These are phyloP conservation scores for Bombus confusus DNA, from an alignment of 1,140 invertebrate species.

Conservation along the genomic window DNA sequence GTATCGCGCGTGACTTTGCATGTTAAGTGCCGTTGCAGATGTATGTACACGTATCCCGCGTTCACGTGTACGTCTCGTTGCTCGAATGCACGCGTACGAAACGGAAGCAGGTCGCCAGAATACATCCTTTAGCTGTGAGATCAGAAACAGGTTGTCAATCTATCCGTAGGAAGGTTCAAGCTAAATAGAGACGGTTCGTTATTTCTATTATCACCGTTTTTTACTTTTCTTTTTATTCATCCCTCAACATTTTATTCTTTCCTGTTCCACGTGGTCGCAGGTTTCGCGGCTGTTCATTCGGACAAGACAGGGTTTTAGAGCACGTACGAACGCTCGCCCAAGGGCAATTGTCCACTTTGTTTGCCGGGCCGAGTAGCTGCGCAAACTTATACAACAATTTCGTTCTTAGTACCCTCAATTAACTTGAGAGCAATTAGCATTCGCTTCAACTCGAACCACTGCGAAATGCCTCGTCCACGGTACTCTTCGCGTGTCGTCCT, in stretches of 20 bases:
- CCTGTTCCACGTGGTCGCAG: background rate
- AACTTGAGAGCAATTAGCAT: constrained; percentile 37
- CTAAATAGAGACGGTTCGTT: too few species aligned
- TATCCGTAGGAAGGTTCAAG: background rate
- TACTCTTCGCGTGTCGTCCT: background rate
- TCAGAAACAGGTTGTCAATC: background rate
- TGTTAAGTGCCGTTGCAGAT: constrained; percentile 54
- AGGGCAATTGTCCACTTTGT: constrained; percentile 34
- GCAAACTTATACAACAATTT: constrained; percentile 43
- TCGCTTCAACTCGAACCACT: constrained; percentile 10
- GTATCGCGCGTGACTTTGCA: constrained; percentile 69
- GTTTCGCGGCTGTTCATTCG: background rate
- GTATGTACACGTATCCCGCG: too few species aligned
- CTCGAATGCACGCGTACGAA: too few species aligned
- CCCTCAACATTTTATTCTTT: background rate
- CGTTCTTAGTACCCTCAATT: constrained; percentile 40
- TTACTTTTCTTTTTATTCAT: too few species aligned
- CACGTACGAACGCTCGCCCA: background rate
- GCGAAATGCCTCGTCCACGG: background rate
- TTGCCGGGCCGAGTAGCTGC: background rate
- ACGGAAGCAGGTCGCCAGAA: too few species aligned
- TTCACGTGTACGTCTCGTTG: too few species aligned
- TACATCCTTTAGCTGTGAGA: too few species aligned
- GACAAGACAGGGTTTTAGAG: background rate
- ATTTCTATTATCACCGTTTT: background rate